Base-by-base conservation (phyloP, 1,140 invertebrate species). In the Tigriopus japonicus region DNA sequence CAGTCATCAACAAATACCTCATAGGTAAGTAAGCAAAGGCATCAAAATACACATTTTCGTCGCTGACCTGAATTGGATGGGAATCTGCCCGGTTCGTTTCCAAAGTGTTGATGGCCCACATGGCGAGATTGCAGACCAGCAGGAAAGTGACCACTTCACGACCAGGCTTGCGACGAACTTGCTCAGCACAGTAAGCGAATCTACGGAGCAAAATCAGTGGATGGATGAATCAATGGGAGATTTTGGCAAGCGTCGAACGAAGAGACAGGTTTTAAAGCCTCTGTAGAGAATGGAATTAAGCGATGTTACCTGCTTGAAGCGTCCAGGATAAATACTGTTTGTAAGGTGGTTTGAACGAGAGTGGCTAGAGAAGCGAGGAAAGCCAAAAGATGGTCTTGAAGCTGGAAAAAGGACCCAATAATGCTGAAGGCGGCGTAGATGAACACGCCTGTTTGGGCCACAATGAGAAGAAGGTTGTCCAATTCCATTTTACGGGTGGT, bases 321-420 rank as follows among this genome's bases (percentile, higher is more conserved):
- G 69, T 95, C 90, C 61, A 96, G 71, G 51, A 96, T 89, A 68
- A 96, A 95, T 70, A 95, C 85, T 0, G 90, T 94, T 72, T 97
- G 92, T 64, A 84, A 82, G 0, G 86, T 85, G 0, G 86, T 87
- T 72, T 92, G 71, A 24, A 71, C 51, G 54, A 43, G 71, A 56
- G 63, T 68, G 60, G 61, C 60, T 35, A 65, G 51, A 19, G 65
- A 64, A 6, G 56, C 60, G 24, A 68, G 42, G 28, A 67, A 59
- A 14, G 66, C 61, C 9, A 62, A 51, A 21, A 53, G 59, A 53
- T 61, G 59, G 13, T 53, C 49, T 19, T 54, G 17, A 5, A 61
- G 28, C n/a, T 61, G 45, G 23, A 61, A 66, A 85, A 81, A 66
- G 90, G 84, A 7, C 10, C 86, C 87, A 58, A 92, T 90, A 45